phyloP scores from a whole-genome alignment of 1,140 invertebrate genomes.

The Lepidurus couesii region DNA sequence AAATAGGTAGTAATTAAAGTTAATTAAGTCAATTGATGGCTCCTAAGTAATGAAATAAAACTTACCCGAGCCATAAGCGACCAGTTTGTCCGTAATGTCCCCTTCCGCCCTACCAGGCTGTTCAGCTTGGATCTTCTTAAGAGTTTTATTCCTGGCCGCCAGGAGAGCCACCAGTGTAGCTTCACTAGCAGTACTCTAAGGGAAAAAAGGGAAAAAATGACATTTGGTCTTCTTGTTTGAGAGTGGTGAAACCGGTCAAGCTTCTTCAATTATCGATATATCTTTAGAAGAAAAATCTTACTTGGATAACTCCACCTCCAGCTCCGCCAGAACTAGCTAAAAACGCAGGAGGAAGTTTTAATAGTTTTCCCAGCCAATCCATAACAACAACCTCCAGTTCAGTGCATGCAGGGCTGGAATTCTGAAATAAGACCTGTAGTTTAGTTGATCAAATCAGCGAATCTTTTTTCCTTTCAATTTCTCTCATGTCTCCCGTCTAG shows the following conservation, averaged over 20 bases:
- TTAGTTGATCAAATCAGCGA: neutral
- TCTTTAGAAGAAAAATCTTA: slow-evolving; percentile 39
- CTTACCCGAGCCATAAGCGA: slow-evolving; percentile 74
- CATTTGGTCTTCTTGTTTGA: neutral
- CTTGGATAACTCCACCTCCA: slow-evolving; percentile 88
- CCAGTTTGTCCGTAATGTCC: slow-evolving; percentile 77
- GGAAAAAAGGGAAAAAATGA: neutral
- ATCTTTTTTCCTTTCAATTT: neutral
- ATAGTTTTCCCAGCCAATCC: slow-evolving; percentile 94
- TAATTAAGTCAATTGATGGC: no score
- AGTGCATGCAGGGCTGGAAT: slow-evolving; percentile 91
- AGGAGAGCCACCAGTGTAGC: slow-evolving; percentile 80
- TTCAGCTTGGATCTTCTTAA: slow-evolving; percentile 63
- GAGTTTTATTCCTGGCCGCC: slow-evolving; percentile 74
- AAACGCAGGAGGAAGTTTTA: slow-evolving; percentile 81
- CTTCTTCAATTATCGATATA: neutral
- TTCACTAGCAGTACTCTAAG: slow-evolving; percentile 76
- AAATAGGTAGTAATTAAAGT: no score
- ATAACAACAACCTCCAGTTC: slow-evolving; percentile 95
- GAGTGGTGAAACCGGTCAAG: neutral
- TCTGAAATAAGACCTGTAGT: slow-evolving; percentile 50
- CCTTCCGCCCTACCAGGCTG: slow-evolving; percentile 73
- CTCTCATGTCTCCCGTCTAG: neutral
- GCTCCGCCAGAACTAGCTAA: slow-evolving; percentile 72
- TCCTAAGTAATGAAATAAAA: neutral